phyloP scores from a whole-genome alignment of 2,888 invertebrate species.

The Amphipyra tragopoginis region DNA sequence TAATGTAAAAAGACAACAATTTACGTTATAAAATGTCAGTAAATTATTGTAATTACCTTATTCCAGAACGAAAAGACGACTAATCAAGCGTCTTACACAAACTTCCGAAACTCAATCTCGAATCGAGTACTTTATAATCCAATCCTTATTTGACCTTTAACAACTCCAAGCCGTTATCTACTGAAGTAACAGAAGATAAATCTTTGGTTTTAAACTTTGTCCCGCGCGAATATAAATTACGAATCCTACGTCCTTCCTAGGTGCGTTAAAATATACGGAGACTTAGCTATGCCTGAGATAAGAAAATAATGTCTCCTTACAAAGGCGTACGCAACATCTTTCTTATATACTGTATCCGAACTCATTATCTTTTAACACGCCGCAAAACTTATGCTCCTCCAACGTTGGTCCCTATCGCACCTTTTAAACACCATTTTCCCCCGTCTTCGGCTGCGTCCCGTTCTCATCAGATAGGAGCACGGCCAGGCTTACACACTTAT shows the following conservation, averaged over 20 bases:
- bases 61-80: slow-evolving; percentile 25
- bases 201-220: slow-evolving; percentile 79
- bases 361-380: slow-evolving; percentile 87
- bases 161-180: slow-evolving; percentile 72
- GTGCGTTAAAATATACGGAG: slow-evolving; percentile 79
- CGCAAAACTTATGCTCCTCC: slow-evolving; percentile 83
- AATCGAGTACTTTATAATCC: slow-evolving; percentile 72
- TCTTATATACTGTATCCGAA: slow-evolving; percentile 79
- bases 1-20: too few relatives aligned
- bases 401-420: slow-evolving; percentile 81
- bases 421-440: slow-evolving; percentile 84
- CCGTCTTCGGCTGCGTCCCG: slow-evolving; percentile 77
- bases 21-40: slow-evolving; percentile 10
- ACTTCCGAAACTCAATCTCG: slow-evolving; percentile 71
- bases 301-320: slow-evolving; percentile 79
- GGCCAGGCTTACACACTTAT: slow-evolving; percentile 83
- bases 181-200: slow-evolving; percentile 77
- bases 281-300: slow-evolving; percentile 77
- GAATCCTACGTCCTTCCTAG: slow-evolving; percentile 75
- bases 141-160: slow-evolving; percentile 74
- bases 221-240: slow-evolving; percentile 80
- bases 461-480: slow-evolving; percentile 84
- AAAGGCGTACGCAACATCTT: slow-evolving; percentile 81
- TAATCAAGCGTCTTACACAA: slow-evolving; percentile 65
- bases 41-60: slow-evolving; percentile 30